A percentile compares a stretch with the other conserved stretches of the same genome.
Conservation (phyloP, 2,888 invertebrate genomes). For the Drosophila barbarae region DNA sequence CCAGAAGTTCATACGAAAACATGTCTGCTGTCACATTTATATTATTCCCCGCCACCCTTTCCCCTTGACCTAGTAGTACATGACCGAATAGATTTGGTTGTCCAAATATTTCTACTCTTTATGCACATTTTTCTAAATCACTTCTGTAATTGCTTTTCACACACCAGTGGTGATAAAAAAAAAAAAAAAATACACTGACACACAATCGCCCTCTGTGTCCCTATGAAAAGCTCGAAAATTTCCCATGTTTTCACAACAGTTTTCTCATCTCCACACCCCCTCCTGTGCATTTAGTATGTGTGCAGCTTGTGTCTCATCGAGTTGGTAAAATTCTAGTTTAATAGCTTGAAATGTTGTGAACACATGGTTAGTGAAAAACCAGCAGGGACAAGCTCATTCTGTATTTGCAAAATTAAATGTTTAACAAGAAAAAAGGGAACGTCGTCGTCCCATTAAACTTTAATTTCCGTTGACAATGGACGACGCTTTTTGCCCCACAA, state of each 20-base stretch:
- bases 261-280: slow-evolving; percentile 3
- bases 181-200: slow-evolving; percentile 8
- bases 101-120: slow-evolving; percentile 31
- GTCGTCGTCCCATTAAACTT: slow-evolving; percentile 56
- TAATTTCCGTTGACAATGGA: slow-evolving; percentile 60
- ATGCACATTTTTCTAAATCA: slow-evolving; percentile 32
- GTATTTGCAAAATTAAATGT: slow-evolving; percentile 9
- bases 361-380: slow-evolving; percentile 27
- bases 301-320: slow-evolving; percentile 30
- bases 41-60: background rate
- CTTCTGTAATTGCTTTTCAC: slow-evolving; percentile 42
- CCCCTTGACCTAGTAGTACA: slow-evolving; percentile 1
- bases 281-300: background rate
- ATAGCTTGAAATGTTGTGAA: slow-evolving; percentile 31
- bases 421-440: slow-evolving; percentile 29
- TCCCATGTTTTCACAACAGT: slow-evolving; percentile 29
- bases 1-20: background rate
- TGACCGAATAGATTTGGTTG: slow-evolving; percentile 8
- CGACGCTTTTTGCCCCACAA: slow-evolving; percentile 19
- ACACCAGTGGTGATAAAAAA: slow-evolving; percentile 15
- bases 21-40: slow-evolving; percentile 3
- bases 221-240: slow-evolving; percentile 12
- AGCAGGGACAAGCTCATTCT: slow-evolving; percentile 34
- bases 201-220: slow-evolving; percentile 6
- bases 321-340: slow-evolving; percentile 28